Evolutionary conservation across 1,140 invertebrate genomes (phyloP), one percentile per base, ranked within the genome.

Genomic region (Subanguina moxae): DNA sequence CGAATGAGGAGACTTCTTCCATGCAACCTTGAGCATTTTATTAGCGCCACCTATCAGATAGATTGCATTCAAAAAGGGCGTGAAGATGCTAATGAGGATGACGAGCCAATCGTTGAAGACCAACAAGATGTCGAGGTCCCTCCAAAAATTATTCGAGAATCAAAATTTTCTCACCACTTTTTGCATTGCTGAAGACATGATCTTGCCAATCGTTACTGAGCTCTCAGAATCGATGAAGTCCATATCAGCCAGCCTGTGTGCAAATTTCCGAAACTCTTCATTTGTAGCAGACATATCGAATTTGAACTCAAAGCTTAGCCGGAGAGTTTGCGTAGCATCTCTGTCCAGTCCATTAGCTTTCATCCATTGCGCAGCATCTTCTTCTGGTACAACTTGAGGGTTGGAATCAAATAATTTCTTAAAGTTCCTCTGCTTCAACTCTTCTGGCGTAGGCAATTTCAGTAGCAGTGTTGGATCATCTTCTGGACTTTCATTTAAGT

Each of bases 341-440:
- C 17, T 52, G 48, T 3, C 48, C 48, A 52, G n/a, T n/a, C n/a
- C 23, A 52, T 52, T 25, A 11, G 48, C 3, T 52, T 3, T 5
- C 48, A 52, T 19, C 48, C 3, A 52, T 21, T 52, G 32, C 3
- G 3, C 15, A 52, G 48, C n/a, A 19, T 52, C 48, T 19, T 52
- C 48, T 15, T 52, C 8, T 25, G 23, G n/a, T 52, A 15, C 8
- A 3, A 52, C 23, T 52, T 19, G 23, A 52, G 23, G n/a, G 17
- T 52, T 52, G 3, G 15, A 19, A 15, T 52, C 48, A 52, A 52
- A 52, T 52, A 52, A 52, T 15, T 52, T 52, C 17, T 52, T 52
- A 15, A 52, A 52, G 48, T 52, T 52, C 17, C 48, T 52, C 48
- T 52, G n/a, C 8, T 52, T 52, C n/a, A 52, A 25, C n/a, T 52